These are phyloP conservation scores for Peromyscus nudipes DNA, from an alignment of 2,797 vertebrate species.

Conservation along the genomic window DNA sequence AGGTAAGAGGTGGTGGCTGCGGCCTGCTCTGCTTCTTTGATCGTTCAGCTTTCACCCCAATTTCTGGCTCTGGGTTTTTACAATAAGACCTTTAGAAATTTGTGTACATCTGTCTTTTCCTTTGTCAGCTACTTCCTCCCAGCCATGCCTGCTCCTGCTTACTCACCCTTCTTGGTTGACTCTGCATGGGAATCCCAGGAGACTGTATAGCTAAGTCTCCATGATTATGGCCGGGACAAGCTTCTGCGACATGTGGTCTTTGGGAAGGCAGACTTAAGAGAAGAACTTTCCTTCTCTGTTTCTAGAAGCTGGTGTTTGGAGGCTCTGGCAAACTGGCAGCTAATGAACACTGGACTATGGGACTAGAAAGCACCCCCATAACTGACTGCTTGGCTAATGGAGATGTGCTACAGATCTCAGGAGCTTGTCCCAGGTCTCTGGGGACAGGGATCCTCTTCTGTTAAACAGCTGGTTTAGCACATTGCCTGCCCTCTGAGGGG, in stretches of 20 bases:
- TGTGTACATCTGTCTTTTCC: neutral
- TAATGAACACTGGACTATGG: slow-evolving; percentile 72
- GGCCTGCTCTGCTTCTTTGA: too few species aligned
- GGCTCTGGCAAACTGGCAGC: slow-evolving; percentile 54
- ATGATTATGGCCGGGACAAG: neutral
- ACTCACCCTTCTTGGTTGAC: neutral
- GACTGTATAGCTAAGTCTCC: neutral
- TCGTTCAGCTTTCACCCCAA: too few species aligned
- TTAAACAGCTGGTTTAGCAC: slow-evolving; percentile 87
- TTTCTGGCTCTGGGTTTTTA: too few species aligned
- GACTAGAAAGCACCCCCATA: slow-evolving; percentile 74
- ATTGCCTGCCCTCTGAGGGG: slow-evolving; percentile 83
- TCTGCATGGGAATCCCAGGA: neutral
- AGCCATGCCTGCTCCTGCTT: neutral
- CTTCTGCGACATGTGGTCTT: neutral
- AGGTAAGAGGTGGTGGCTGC: too few species aligned
- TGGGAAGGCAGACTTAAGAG: neutral
- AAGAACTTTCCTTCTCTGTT: slow-evolving; percentile 49
- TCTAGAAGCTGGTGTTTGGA: slow-evolving; percentile 60
- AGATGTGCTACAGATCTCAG: slow-evolving; percentile 75
- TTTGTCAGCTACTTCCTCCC: neutral
- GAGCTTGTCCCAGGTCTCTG: slow-evolving; percentile 76
- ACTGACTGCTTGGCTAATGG: slow-evolving; percentile 73
- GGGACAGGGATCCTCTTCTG: slow-evolving; percentile 82
- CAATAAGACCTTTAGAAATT: too few species aligned